A percentile compares a stretch with the other conserved stretches of the same genome.
phyloP scores from a whole-genome alignment of 2,797 vertebrate species.

The Microctenopoma lineatum region DNA sequence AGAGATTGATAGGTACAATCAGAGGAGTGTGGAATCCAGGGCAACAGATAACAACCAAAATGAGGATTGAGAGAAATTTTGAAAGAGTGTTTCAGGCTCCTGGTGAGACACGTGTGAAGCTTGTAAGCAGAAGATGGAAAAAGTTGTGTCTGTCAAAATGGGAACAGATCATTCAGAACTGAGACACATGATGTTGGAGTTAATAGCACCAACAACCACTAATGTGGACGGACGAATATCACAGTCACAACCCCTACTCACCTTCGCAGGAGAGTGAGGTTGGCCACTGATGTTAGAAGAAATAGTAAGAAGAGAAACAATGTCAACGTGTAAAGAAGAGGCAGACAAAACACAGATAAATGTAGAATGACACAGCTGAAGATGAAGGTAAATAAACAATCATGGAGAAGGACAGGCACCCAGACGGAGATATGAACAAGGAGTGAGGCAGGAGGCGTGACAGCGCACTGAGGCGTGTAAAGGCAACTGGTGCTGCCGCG shows the following conservation, averaged over 20 bases:
- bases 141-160: conserved; percentile 16
- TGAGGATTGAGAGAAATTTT: conserved; percentile 14
- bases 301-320: background rate
- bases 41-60: conserved; percentile 42
- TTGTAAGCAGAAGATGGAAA: conserved; percentile 15
- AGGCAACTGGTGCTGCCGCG: conserved; percentile 64
- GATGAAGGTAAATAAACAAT: conserved; percentile 45
- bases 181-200: background rate
- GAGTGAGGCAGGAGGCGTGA: conserved; percentile 58
- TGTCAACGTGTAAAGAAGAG: conserved; percentile 5
- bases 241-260: background rate
- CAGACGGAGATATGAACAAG: conserved; percentile 62
- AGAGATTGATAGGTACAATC: conserved; percentile 44
- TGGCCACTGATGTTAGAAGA: background rate
- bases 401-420: conserved; percentile 44
- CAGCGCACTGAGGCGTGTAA: conserved; percentile 68
- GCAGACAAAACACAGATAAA: conserved; percentile 12
- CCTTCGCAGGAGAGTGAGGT: background rate
- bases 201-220: no score
- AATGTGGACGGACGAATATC: background rate
- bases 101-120: conserved; percentile 22
- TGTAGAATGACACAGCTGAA: conserved; percentile 24
- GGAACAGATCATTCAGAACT: conserved; percentile 3
- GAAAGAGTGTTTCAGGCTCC: conserved; percentile 18
- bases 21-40: conserved; percentile 18